phyloP scores from a whole-genome alignment of 1,140 invertebrate genomes.

The Eurosta solidaginis region DNA sequence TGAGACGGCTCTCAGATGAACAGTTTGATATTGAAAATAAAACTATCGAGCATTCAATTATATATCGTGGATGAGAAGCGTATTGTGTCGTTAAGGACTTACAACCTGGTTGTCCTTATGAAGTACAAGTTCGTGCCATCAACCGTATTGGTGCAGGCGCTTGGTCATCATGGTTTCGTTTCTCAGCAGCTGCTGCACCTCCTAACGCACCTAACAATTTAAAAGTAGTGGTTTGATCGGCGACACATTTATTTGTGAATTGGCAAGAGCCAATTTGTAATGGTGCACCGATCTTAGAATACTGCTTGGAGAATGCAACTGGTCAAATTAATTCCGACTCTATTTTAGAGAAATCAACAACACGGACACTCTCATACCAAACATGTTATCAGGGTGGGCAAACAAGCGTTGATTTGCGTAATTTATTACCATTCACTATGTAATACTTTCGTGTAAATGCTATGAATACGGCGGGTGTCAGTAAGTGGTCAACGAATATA shows the following conservation, averaged over 20 bases:
- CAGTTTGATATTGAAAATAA: conserved; percentile 54
- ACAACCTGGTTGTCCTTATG: conserved; percentile 73
- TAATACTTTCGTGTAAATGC: conserved; percentile 82
- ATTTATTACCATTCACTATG: conserved; percentile 73
- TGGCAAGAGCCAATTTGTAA: conserved; percentile 78
- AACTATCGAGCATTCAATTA: conserved; percentile 57
- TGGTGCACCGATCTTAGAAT: conserved; percentile 78
- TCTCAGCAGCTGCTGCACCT: conserved; percentile 78
- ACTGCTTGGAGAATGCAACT: conserved; percentile 69
- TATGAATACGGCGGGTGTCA: conserved; percentile 75
- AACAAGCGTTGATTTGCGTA: conserved; percentile 70
- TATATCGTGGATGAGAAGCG: conserved; percentile 73
- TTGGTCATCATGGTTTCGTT: conserved; percentile 75
- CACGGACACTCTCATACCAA: conserved; percentile 64
- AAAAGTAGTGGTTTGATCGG: conserved; percentile 64
- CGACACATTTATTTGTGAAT: conserved; percentile 69
- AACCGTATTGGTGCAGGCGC: conserved; percentile 75
- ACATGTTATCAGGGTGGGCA: conserved; percentile 66
- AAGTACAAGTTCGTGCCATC: conserved; percentile 70
- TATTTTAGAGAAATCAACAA: conserved; percentile 68
- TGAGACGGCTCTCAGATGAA: conserved; percentile 51
- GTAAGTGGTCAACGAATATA: conserved; percentile 70
- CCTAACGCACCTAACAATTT: conserved; percentile 71
- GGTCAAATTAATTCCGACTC: conserved; percentile 63
- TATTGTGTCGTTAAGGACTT: conserved; percentile 77